Base-by-base conservation (phyloP, 64 coral and sea anemone species). In the Pachyseris speciosa region DNA sequence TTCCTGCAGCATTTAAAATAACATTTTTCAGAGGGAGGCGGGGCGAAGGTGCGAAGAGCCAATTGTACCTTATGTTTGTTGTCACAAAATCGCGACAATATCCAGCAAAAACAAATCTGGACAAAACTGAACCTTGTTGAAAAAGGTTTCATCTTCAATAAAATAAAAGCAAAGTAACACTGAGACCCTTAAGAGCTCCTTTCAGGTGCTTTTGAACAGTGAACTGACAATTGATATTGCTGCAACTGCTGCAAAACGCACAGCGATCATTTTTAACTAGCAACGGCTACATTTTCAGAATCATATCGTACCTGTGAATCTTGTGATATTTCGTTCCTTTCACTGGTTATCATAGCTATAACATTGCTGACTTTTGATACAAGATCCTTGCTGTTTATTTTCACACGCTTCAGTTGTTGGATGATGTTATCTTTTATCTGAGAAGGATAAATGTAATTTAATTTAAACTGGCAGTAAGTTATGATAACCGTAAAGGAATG, bases 301-400 rank as follows among this genome's bases (percentile, higher is more conserved):
- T 39, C 8, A 34, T 24, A 25, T 29, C 47, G 27, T 80, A 96
- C 94, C 75, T 93, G 94, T 34, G 90, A 88, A 41, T 89, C 85
- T 69, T 78, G 65, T 12, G 94, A 93, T 41, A 96, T 92, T 78
- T 96, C 94, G 19, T 89, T 85, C 31, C 83, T 84, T 61, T 96
- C 65, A 1, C 72, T 79, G 9, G 94, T 93, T 93, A 85, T 90
- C 90, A 96, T 59, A 2, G 94, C 94, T 26, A 96, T 77, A 29
- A 92, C 77, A 17, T 61, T 78, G 43, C 83, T 78, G 5, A 96
- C 70, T 85, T 96, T 91, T 36, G 94, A 83, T 25, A 96, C 48
- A 34, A 88, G 76, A 50, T 96, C 86, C 17, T 89, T 78, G 25
- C 75, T 93, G 20, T 78, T 44, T 11, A 93, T 91, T 84, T 85